These are phyloP conservation scores for Piscicola geometra DNA, from an alignment of 2,888 invertebrate genomes.

Conservation along the genomic window DNA sequence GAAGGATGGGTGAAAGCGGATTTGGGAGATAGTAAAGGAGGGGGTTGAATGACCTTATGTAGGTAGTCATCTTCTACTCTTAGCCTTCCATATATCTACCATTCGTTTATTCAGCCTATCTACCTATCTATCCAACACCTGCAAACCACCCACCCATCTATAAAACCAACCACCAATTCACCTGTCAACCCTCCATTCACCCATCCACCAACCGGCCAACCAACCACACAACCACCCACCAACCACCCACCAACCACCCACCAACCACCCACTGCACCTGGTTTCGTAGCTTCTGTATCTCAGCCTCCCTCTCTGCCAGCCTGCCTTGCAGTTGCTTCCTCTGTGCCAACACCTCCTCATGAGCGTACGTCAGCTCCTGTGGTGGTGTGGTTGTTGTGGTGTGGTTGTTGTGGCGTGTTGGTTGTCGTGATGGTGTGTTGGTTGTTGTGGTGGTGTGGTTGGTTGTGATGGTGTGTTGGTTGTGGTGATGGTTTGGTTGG, in stretches of 20 bases:
- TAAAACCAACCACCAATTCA: background rate
- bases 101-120: too few species aligned
- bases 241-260: background rate
- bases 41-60: too few species aligned
- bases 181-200: background rate
- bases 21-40: too few species aligned
- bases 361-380: constrained; percentile 61
- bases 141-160: background rate
- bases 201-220: background rate
- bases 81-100: too few species aligned
- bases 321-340: constrained; percentile 58
- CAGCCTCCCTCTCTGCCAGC: constrained; percentile 61
- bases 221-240: background rate
- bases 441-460: too few species aligned
- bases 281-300: constrained; percentile 61
- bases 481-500: background rate
- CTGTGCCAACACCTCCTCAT: constrained; percentile 61
- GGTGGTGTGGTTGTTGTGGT: background rate
- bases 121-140: too few species aligned
- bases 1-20: too few species aligned
- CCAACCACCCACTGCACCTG: constrained; percentile 55
- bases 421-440: too few species aligned
- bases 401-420: background rate
- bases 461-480: background rate
- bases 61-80: too few species aligned